A percentile compares a stretch with the other conserved stretches of the same genome.
Conservation (phyloP, 2,113 vertebrate species). For the Paraplagusia blochii region DNA sequence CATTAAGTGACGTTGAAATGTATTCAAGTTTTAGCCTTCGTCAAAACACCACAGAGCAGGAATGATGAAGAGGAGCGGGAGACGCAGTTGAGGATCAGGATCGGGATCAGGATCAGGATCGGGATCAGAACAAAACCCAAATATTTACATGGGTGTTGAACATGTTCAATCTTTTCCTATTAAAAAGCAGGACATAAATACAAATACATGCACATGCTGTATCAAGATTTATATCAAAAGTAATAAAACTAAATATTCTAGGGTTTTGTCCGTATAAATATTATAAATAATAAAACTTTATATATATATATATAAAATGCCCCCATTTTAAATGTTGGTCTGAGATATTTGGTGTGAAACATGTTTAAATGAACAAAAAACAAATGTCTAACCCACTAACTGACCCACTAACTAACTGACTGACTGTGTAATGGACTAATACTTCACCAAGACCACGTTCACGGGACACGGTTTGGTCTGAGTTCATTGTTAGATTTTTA, state of each 20-base stretch:
- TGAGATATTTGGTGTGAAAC: constrained; percentile 30
- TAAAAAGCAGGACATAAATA: constrained; percentile 43
- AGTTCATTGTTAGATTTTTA: too few species aligned
- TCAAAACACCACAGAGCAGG: constrained; percentile 4
- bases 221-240: constrained; percentile 60
- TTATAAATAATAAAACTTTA: constrained; percentile 70
- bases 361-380: constrained; percentile 16
- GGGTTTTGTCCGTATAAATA: constrained; percentile 70
- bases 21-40: constrained; percentile 52
- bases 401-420: not conserved
- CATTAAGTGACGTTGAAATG: constrained; percentile 40
- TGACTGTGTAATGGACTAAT: not conserved
- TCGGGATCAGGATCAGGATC: constrained; percentile 5
- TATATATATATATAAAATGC: constrained; percentile 74
- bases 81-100: not conserved
- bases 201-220: constrained; percentile 66
- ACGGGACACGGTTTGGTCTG: too few species aligned
- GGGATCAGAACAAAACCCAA: constrained; percentile 3
- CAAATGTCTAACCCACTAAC: not conserved
- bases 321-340: constrained; percentile 25
- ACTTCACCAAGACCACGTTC: too few species aligned
- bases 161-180: constrained; percentile 6
- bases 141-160: not conserved
- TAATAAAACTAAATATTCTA: constrained; percentile 67
- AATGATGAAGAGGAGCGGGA: not conserved